Base-by-base conservation (phyloP, 2,888 invertebrate species). In the Hoplodrina ambigua region DNA sequence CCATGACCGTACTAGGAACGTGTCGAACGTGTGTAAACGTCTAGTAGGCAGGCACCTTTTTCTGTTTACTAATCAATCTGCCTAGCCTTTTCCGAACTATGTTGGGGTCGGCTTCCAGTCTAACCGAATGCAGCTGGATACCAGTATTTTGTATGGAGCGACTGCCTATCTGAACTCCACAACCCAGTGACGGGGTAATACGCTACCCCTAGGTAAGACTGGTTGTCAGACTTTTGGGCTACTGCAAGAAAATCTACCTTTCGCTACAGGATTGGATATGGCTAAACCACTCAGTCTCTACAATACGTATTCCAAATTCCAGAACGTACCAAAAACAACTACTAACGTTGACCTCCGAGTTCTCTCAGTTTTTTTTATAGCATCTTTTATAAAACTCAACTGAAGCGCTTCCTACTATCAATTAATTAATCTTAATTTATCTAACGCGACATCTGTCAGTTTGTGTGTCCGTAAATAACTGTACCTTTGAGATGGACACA, bases 401-500 rank as follows among this genome's bases (percentile, higher is more conserved):
- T 15, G 61, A 37, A 58, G 1, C 20, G 17, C 55, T 75, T 75
- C 80, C 80, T 75, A 64, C 52, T 25, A 52, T 52, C 52, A 61
- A 79, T 80, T 61, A 80, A 75, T 77, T 58, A 75, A 77, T 80
- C 69, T 64, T 49, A 69, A 25, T 64, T 52, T 54, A 74, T 77
- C 25, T 41, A 80, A 64, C 44, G 57, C 30, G 76, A 76, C 76
- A 76, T 80, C 68, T 76, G 75, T 60, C 80, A 33, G 25, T 63
- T 44, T 54, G 54, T 59, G 33, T 69, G 57, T 69, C 19, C n/a
- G 46, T 64, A 75, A 80, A 77, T 76, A 76, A 69, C 56, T 54
- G 49, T 56, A 53, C 59, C 62, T 74, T 74, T 73, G 30, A 73
- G 33, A 50, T 67, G 19, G 10, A 56, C 53, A 63, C 55, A 60